Conservation (phyloP, 2,888 invertebrate genomes). For the Nycteola revayana region DNA sequence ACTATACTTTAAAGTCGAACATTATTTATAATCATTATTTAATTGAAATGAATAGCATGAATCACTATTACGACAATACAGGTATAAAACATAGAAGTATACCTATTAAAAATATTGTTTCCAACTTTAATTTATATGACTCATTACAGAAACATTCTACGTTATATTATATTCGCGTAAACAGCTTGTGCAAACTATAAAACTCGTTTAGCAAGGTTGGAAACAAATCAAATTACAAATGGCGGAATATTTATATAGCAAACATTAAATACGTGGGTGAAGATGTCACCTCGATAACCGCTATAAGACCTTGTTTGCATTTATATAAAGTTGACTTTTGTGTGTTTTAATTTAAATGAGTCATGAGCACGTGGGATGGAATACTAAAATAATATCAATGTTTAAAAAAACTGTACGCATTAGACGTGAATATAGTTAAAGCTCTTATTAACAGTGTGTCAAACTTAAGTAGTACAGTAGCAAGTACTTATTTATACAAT, state of each 20-base stretch:
- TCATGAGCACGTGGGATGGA: conserved; percentile 47
- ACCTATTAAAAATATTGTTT: conserved; percentile 26
- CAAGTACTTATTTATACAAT: conserved; percentile 31
- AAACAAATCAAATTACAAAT: conserved; percentile 46
- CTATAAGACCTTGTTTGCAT: conserved; percentile 35
- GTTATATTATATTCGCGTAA: conserved; percentile 40
- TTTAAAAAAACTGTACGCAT: conserved; percentile 47
- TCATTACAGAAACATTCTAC: conserved; percentile 38
- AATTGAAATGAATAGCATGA: too few species aligned
- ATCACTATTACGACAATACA: conserved; percentile 25
- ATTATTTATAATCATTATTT: too few species aligned
- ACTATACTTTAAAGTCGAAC: too few species aligned
- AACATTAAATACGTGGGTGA: conserved; percentile 44
- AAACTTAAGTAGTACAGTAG: conserved; percentile 22
- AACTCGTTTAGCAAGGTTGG: conserved; percentile 51
- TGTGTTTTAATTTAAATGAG: conserved; percentile 43
- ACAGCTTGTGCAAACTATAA: conserved; percentile 42
- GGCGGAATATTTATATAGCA: conserved; percentile 46
- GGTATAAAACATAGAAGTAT: conserved; percentile 21
- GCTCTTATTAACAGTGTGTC: conserved; percentile 28
- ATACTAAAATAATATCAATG: conserved; percentile 63
- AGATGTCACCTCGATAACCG: conserved; percentile 39
- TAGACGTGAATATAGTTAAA: conserved; percentile 29
- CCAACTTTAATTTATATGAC: conserved; percentile 21
- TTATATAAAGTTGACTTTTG: conserved; percentile 45